phyloP scores from a whole-genome alignment of 1,140 invertebrate genomes.

The Aphaenogaster ashmeadi region DNA sequence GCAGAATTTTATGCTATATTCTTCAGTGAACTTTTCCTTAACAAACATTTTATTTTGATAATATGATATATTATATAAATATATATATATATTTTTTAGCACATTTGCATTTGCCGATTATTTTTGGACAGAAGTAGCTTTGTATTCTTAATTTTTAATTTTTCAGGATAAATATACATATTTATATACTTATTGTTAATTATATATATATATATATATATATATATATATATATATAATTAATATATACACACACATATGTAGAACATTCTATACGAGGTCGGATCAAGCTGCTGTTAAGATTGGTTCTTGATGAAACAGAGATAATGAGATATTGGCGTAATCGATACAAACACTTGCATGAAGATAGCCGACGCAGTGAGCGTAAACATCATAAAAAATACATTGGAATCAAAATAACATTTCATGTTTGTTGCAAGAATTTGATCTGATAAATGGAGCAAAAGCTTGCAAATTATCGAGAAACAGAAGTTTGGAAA shows the following conservation, averaged over 20 bases:
- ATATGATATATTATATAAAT: background rate
- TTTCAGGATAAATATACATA: too few relatives aligned
- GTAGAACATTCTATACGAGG: background rate
- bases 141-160: too few relatives aligned
- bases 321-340: slow-evolving; percentile 11
- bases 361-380: background rate
- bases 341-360: slow-evolving; percentile 30
- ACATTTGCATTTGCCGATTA: background rate
- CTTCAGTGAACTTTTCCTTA: background rate
- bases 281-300: background rate
- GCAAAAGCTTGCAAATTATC: too few relatives aligned
- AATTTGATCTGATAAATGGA: background rate
- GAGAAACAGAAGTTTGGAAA: background rate
- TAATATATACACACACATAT: background rate
- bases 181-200: too few relatives aligned
- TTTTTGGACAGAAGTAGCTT: background rate
- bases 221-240: background rate
- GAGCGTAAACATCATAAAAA: slow-evolving; percentile 4
- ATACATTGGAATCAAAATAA: background rate
- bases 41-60: too few relatives aligned
- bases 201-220: background rate
- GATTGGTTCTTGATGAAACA: slow-evolving; percentile 10
- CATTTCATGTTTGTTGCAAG: background rate
- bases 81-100: background rate
- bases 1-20: background rate